Conservation (phyloP, 2,888 invertebrate species). For the Leptothorax acervorum region DNA sequence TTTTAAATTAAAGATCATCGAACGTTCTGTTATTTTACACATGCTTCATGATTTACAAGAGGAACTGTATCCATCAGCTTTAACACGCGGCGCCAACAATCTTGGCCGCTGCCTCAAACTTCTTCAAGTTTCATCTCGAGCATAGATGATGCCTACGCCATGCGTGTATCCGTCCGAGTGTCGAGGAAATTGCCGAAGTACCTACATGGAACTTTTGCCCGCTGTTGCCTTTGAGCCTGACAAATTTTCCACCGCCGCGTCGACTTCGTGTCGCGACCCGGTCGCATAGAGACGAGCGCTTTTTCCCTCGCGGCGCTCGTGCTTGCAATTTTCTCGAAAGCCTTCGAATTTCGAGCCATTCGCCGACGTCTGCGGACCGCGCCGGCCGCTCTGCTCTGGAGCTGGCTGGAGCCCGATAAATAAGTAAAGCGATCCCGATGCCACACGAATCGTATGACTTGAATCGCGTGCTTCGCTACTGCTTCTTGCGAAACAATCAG, state of each 20-base stretch:
- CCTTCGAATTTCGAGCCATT: conserved; percentile 60
- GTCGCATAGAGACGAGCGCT: conserved; percentile 42
- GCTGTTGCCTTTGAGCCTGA: conserved; percentile 57
- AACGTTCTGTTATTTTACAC: not conserved
- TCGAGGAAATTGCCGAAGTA: conserved; percentile 61
- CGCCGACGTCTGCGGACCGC: conserved; percentile 43
- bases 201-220: conserved; percentile 51
- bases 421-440: conserved; percentile 26
- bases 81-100: conserved; percentile 22
- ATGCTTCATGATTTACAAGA: not conserved
- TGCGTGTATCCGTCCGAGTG: conserved; percentile 36
- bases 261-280: conserved; percentile 19
- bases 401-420: conserved; percentile 22
- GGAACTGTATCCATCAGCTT: not conserved
- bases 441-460: conserved; percentile 22
- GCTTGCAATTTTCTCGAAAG: conserved; percentile 65
- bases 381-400: not conserved
- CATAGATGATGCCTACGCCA: conserved; percentile 23
- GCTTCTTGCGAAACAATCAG: not conserved
- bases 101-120: conserved; percentile 21
- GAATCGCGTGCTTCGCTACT: not conserved
- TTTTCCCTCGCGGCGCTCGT: conserved; percentile 31
- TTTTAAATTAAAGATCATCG: not conserved
- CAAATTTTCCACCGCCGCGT: conserved; percentile 58
- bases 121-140: conserved; percentile 36